phyloP scores from a whole-genome alignment of 2,888 invertebrate genomes.

The Acrobasis consociella region DNA sequence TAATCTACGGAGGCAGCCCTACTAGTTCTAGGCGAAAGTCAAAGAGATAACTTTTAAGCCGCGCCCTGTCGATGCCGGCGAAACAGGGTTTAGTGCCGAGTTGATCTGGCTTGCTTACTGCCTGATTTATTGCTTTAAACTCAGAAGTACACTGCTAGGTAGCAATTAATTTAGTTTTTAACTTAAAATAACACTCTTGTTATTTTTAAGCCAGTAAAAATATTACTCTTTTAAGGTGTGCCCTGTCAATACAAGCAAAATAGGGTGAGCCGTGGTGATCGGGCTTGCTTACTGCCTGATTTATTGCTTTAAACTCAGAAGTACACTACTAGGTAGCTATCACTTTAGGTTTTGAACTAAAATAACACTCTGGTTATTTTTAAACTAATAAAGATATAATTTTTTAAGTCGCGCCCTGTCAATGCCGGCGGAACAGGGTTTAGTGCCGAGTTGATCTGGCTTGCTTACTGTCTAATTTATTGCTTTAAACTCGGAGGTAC shows the following conservation, averaged over 20 bases:
- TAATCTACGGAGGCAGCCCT: not conserved
- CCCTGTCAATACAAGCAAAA: constrained; percentile 39
- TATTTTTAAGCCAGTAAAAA: not conserved
- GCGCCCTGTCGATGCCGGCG: constrained; percentile 38
- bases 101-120: constrained; percentile 38
- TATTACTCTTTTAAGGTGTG: constrained; percentile 43
- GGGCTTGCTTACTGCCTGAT: constrained; percentile 38
- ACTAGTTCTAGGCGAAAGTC: not conserved
- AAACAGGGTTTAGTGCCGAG: constrained; percentile 34
- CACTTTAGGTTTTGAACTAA: no score
- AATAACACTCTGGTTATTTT: not conserved
- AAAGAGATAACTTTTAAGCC: constrained; percentile 44
- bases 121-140: constrained; percentile 40
- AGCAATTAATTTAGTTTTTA: no score
- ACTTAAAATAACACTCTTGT: not conserved
- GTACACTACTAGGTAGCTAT: not conserved
- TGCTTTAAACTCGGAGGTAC: constrained; percentile 25
- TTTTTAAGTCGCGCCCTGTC: constrained; percentile 36
- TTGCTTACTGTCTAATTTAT: constrained; percentile 29
- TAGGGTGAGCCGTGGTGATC: constrained; percentile 37
- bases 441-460: constrained; percentile 35
- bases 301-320: constrained; percentile 34
- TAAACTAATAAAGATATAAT: not conserved
- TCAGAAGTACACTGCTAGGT: constrained; percentile 8
- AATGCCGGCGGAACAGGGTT: constrained; percentile 38